phyloP scores from a whole-genome alignment of 1,140 invertebrate species.

The Eurosta solidaginis region DNA sequence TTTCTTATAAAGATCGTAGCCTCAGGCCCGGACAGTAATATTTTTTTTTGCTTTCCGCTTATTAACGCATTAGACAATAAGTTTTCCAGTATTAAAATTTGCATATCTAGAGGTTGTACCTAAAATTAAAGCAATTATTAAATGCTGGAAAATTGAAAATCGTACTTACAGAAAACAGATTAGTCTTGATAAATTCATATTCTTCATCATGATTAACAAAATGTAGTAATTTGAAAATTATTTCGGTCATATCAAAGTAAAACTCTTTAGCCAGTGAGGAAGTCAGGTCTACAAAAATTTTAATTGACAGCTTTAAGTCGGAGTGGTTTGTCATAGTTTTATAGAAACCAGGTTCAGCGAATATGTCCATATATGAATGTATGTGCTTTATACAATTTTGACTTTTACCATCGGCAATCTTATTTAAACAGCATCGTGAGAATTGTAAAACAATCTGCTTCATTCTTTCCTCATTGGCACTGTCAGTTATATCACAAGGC shows the following conservation, averaged over 20 bases:
- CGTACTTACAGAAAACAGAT: constrained; percentile 60
- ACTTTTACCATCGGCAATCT: constrained; percentile 53
- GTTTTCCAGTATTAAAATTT: constrained; percentile 48
- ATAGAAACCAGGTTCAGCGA: constrained; percentile 46
- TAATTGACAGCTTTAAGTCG: neutral
- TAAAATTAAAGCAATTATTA: constrained; percentile 26
- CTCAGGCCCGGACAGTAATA: constrained; percentile 62
- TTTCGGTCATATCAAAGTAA: constrained; percentile 62
- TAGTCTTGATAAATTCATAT: constrained; percentile 61
- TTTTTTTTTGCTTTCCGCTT: constrained; percentile 60
- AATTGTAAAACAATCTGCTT: constrained; percentile 62
- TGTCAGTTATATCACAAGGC: neutral
- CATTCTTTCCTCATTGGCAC: constrained; percentile 40
- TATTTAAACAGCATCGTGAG: constrained; percentile 62
- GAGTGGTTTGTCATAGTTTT: constrained; percentile 35
- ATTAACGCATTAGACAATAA: constrained; percentile 62
- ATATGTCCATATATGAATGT: constrained; percentile 46
- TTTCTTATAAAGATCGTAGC: constrained; percentile 58
- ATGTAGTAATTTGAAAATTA: constrained; percentile 66
- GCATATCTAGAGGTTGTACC: constrained; percentile 30
- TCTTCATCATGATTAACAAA: constrained; percentile 62
- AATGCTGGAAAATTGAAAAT: neutral
- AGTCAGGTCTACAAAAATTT: constrained; percentile 51
- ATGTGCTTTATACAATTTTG: constrained; percentile 44
- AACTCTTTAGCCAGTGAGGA: constrained; percentile 49